Percentiles rank a stretch among this genome's conserved stretches.
phyloP scores from a whole-genome alignment of 2,888 invertebrate species.

The Argyresthia goedartella region DNA sequence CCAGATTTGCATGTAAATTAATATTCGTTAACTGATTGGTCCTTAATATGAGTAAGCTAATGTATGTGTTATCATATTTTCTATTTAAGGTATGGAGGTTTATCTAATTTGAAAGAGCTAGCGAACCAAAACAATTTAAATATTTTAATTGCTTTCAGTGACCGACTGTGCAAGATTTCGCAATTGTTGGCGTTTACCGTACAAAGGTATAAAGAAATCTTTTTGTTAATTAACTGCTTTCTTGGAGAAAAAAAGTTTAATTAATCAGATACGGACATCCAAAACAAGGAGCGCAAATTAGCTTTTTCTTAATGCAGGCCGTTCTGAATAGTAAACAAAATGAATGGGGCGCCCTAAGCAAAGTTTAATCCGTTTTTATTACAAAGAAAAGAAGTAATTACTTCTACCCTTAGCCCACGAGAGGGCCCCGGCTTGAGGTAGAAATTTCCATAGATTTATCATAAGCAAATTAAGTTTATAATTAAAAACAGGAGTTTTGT shows the following conservation, averaged over 20 bases:
- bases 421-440: slow-evolving; percentile 64
- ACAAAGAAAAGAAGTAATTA: slow-evolving; percentile 72
- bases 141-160: no score
- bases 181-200: neutral
- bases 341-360: slow-evolving; percentile 68
- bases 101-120: no score
- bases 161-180: no score
- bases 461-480: slow-evolving; percentile 71
- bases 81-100: no score
- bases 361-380: slow-evolving; percentile 72
- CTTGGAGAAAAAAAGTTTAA: slow-evolving; percentile 28
- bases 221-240: slow-evolving; percentile 3
- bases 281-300: slow-evolving; percentile 54
- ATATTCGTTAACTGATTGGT: no score
- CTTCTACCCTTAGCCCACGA: slow-evolving; percentile 63
- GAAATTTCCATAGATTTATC: slow-evolving; percentile 72
- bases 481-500: slow-evolving; percentile 70
- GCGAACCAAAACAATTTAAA: no score
- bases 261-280: slow-evolving; percentile 36
- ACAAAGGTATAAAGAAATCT: neutral
- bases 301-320: slow-evolving; percentile 57
- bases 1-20: no score
- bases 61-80: no score
- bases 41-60: no score
- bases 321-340: slow-evolving; percentile 68